Conservation (phyloP, 92 coral and sea anemone species). For the Porites lobata region DNA sequence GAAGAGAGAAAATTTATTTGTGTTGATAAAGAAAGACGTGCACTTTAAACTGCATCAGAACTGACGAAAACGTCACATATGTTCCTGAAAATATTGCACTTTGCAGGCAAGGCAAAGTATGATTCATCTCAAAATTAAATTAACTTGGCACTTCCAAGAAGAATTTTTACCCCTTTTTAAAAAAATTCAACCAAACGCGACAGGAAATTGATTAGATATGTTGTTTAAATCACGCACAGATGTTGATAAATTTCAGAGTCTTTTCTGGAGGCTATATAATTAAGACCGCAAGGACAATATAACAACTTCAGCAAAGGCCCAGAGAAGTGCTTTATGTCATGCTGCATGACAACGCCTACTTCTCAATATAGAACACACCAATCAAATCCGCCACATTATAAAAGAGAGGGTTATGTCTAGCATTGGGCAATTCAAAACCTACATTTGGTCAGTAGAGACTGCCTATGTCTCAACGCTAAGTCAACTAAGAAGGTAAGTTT, state of each 20-base stretch:
- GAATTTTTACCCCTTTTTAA: not conserved
- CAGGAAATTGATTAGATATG: not conserved
- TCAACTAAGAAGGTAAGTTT: not conserved
- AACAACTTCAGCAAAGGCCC: too few relatives aligned
- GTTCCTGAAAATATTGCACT: too few relatives aligned
- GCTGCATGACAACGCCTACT: too few relatives aligned
- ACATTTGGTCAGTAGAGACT: not conserved
- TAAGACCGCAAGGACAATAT: not conserved
- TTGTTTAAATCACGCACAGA: not conserved
- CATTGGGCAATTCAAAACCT: not conserved
- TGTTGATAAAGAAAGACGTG: not conserved
- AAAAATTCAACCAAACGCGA: not conserved
- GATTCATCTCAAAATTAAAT: too few relatives aligned
- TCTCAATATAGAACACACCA: not conserved
- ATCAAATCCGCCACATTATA: not conserved
- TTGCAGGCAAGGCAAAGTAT: too few relatives aligned
- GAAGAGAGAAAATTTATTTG: not conserved
- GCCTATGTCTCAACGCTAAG: not conserved
- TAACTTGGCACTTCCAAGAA: too few relatives aligned
- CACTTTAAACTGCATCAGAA: not conserved
- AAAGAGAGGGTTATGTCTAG: not conserved
- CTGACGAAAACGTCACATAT: too few relatives aligned
- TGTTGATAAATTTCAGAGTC: not conserved
- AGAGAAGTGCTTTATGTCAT: not conserved
- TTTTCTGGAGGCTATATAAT: slow-evolving; percentile 7